Conservation (phyloP, 1,140 invertebrate species). For the Trichoplusia ni region DNA sequence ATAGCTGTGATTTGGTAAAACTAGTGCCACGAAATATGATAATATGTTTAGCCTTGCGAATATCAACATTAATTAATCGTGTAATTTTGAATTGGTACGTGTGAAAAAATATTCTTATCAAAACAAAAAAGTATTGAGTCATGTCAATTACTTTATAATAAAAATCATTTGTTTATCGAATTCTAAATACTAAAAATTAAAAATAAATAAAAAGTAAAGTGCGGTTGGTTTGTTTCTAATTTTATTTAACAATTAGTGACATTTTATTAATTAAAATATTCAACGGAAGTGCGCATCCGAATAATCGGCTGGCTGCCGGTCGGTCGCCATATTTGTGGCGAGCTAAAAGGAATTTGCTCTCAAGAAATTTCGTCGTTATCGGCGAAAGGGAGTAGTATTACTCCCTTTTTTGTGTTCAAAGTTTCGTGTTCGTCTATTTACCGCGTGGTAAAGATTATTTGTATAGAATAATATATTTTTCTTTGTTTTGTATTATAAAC, state of each 20-base stretch:
- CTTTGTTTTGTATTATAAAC: constrained; percentile 84
- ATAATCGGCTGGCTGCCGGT: constrained; percentile 66
- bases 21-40: no score
- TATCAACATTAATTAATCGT: no score
- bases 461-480: constrained; percentile 73
- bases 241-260: constrained; percentile 13
- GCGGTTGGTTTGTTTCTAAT: constrained; percentile 5
- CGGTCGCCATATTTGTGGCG: constrained; percentile 87
- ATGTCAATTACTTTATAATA: constrained; percentile 33
- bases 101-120: neutral
- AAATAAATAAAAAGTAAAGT: neutral
- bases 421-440: constrained; percentile 70
- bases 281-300: constrained; percentile 72
- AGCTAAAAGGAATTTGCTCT: constrained; percentile 76
- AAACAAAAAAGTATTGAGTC: constrained; percentile 18
- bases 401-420: constrained; percentile 78
- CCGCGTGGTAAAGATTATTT: constrained; percentile 60
- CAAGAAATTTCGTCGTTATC: constrained; percentile 83
- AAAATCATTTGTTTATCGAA: constrained; percentile 9
- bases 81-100: no score
- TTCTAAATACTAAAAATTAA: constrained; percentile 14
- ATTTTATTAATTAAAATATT: constrained; percentile 20
- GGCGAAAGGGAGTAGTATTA: constrained; percentile 84
- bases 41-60: no score
- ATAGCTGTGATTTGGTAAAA: neutral